phyloP scores from a whole-genome alignment of 2,113 vertebrate genomes.

The Sander vitreus region DNA sequence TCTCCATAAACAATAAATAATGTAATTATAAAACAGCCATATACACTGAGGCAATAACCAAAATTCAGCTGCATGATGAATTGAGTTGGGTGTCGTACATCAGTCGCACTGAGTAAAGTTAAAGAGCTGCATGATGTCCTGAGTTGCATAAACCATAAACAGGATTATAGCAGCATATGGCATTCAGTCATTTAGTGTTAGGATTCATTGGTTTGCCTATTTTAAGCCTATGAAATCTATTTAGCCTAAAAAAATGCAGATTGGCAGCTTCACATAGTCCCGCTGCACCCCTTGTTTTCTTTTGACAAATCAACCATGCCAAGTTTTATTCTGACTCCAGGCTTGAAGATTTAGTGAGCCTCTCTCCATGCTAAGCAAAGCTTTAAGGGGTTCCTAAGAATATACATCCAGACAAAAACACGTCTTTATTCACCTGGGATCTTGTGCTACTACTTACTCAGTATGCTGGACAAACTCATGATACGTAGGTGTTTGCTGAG shows the following conservation, averaged over 20 bases:
- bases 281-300: conserved; percentile 31
- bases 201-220: conserved; percentile 29
- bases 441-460: background rate
- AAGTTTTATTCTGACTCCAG: conserved; percentile 43
- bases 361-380: conserved; percentile 22
- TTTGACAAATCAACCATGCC: conserved; percentile 43
- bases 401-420: conserved; percentile 8
- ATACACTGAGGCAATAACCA: conserved; percentile 43
- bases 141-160: conserved; percentile 22
- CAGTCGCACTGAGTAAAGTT: conserved; percentile 23
- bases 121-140: conserved; percentile 36
- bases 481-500: background rate
- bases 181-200: conserved; percentile 14
- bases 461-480: conserved; percentile 1
- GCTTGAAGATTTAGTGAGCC: conserved; percentile 34
- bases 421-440: conserved; percentile 20
- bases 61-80: conserved; percentile 32
- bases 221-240: conserved; percentile 42
- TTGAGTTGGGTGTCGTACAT: conserved; percentile 10
- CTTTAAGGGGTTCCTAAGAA: conserved; percentile 12
- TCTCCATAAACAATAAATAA: conserved; percentile 51
- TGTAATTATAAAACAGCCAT: conserved; percentile 33
- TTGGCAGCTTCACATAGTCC: conserved; percentile 24
- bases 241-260: conserved; percentile 8
- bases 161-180: conserved; percentile 29